Evolutionary conservation across 2,797 vertebrate genomes (phyloP), one percentile per base, ranked within the genome.

Genomic region (Phylloscopus collybita): DNA sequence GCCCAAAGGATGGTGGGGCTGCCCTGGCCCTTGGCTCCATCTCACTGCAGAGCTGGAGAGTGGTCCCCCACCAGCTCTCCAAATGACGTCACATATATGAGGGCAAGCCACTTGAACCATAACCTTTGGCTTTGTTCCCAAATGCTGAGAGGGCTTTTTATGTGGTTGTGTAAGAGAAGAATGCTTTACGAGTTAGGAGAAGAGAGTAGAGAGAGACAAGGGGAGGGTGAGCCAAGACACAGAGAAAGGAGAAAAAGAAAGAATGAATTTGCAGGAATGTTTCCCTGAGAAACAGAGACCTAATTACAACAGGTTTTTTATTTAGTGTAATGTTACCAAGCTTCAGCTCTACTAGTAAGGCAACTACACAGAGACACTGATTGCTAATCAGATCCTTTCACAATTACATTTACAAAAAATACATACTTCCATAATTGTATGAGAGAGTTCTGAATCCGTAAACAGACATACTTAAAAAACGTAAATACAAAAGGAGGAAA

Each of bases 51-150:
- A 29, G 53, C 45, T 32, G 69, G 27, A 57, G 32, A 75, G 50
- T 5, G 0, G 29, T 57, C 22, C 34, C 53, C 17, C 40, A 59
- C 40, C 61, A 26, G 38, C 57, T 90, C 20, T 62, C 56, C 59
- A 59, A 72, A 71, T 72, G 51, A 56, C 0, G 0, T 69, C 3
- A 6, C 19, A 3, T 22, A 10, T 19, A 59, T 1, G 3, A 95
- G 54, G 22, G 18, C 9, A 69, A 84, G 6, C 30, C 57, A 65
- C 90, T 94, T 84, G 76, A 94, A 88, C 65, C 50, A 23, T 42
- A 62, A 42, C 57, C 56, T 71, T 36, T 95, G 92, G 80, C 38
- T 3, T 16, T 26, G 23, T 54, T 94, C 91, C 83, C 88, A 88
- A 44, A 49, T 11, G 16, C 65, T 75, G 11, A 84, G 74, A 92